Evolutionary conservation across 2,113 vertebrate species (phyloP), one percentile per base, ranked within the genome.

Genomic region (Pongo abelii): DNA sequence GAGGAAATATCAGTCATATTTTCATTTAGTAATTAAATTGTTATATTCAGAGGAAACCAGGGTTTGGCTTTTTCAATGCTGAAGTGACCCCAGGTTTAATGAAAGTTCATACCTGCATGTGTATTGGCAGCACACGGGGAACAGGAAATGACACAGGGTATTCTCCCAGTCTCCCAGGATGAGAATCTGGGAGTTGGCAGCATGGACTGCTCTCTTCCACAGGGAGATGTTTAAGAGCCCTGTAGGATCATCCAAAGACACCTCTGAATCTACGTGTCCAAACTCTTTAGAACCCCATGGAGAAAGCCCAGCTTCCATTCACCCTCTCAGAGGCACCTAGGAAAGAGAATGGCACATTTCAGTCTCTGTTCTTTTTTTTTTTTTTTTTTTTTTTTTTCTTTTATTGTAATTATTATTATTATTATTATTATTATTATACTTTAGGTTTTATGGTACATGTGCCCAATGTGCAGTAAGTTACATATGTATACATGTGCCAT

Each of bases 51-150:
- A 89, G 75, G 20, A 90, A 81, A 52, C 0, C 4, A 6, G 74
- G 32, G 1, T 64, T 77, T 13, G 8, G 1, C 14, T 43, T 8
- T 30, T 94, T 74, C 22, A 18, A 1, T 55, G 40, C 22, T 64
- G n/a, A 77, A 30, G 32, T 25, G 5, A 67, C 1, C 6, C 8
- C 59, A n/a, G 18, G 43, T 20, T 52, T 75, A 46, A 46, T 0
- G 40, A 87, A 43, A 80, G 27, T 13, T 14, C 11, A 22, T 8
- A 23, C 35, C 40, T 61, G 3, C 22, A 5, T 7, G 5, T 17
- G 4, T 20, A 40, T 8, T 27, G 12, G 11, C 50, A 23, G 10
- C 1, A 84, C 2, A 0, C 1, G 17, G 32, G 35, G 30, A 8
- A 69, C 12, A 55, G 30, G 74, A 69, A 75, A 25, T 72, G 4